Conservation (phyloP, 2,797 vertebrate genomes). For the Callimico goeldii region DNA sequence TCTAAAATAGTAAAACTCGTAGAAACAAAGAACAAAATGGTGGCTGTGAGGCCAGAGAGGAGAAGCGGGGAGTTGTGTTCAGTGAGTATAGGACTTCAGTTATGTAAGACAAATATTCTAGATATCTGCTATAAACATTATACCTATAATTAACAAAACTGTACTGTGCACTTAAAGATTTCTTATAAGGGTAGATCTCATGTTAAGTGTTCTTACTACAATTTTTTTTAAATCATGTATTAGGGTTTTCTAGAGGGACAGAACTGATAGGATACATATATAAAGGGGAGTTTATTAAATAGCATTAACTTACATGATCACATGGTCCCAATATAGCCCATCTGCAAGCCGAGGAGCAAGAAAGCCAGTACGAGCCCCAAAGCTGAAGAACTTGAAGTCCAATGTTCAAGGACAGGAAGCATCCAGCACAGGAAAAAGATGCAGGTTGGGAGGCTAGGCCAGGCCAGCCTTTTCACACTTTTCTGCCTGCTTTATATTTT, state of each 20-base stretch:
- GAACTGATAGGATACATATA: neutral
- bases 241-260: neutral
- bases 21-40: neutral
- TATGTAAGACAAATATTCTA: neutral
- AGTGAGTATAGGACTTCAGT: neutral
- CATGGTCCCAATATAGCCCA: neutral
- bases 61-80: neutral
- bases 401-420: neutral
- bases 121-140: neutral
- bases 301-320: neutral
- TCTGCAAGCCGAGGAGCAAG: neutral
- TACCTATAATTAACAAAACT: neutral
- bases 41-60: neutral
- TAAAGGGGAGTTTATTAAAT: neutral
- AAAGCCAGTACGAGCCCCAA: neutral
- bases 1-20: neutral
- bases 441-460: neutral
- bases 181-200: neutral
- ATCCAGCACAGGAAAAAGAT: rapidly evolving
- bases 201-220: neutral
- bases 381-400: neutral
- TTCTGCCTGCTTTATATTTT: neutral
- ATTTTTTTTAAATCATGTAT: neutral
- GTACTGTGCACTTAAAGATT: neutral
- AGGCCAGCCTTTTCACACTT: neutral